A percentile compares a stretch with the other conserved stretches of the same genome.
These are phyloP conservation scores for Melanotaenia nigrans DNA, from an alignment of 2,797 vertebrate genomes.

Conservation along the genomic window DNA sequence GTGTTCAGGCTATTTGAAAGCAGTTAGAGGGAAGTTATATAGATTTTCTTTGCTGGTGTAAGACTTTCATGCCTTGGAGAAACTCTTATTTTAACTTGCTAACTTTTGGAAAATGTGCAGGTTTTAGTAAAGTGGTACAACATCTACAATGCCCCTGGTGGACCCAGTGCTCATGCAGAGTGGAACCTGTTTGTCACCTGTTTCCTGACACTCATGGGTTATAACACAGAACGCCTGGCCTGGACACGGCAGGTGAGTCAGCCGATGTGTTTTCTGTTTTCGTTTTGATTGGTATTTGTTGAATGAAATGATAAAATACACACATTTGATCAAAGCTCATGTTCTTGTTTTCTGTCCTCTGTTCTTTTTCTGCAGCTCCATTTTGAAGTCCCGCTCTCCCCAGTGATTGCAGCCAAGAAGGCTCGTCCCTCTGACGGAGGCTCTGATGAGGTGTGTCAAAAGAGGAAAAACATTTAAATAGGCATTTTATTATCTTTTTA, in stretches of 20 bases:
- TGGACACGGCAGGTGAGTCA: conserved; percentile 93
- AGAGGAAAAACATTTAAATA: not conserved
- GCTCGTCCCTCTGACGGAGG: conserved; percentile 95
- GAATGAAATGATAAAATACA: not conserved
- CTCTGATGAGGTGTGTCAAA: conserved; percentile 90
- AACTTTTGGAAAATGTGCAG: conserved; percentile 41
- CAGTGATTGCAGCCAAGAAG: conserved; percentile 98
- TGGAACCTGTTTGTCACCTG: conserved; percentile 96
- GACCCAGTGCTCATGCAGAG: conserved; percentile 91
- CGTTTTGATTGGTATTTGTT: not conserved
- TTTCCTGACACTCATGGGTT: conserved; percentile 97
- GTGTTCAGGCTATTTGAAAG: not conserved
- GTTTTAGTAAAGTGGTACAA: conserved; percentile 98
- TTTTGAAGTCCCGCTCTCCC: conserved; percentile 96
- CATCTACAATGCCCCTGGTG: conserved; percentile 94
- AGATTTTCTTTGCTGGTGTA: not conserved
- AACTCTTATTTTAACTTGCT: not conserved
- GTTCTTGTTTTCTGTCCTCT: conserved; percentile 7
- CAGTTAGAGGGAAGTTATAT: not conserved
- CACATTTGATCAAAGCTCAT: not conserved
- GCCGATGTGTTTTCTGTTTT: not conserved
- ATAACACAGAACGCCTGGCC: conserved; percentile 92
- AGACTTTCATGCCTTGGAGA: not conserved
- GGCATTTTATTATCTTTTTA: not conserved
- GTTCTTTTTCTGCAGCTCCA: conserved; percentile 84